Evolutionary conservation across 2,888 invertebrate genomes (phyloP), one percentile per base, ranked within the genome.

Genomic region (Platycheirus rosarum): DNA sequence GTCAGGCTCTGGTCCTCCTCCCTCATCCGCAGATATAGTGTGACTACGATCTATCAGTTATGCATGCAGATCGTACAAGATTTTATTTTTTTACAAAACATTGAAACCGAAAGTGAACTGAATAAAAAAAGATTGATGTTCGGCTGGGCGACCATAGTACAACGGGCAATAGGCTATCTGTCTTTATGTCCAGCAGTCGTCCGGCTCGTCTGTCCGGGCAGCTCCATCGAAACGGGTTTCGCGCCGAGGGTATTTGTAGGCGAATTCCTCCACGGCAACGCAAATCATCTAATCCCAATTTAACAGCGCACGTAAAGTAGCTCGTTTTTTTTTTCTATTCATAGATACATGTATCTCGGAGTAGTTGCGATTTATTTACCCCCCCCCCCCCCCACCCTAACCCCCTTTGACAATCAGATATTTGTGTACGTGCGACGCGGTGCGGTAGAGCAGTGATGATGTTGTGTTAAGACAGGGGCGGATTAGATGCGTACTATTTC

Each of bases 291-390:
- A 82, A 77, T 82, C 77, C 77, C 71, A 77, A 82, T 82, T 82
- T 82, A 82, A 82, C 82, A 77, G 82, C 82, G 77, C 77, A 82
- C 82, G 82, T 82, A 82, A 77, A 82, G 82, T 82, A 82, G 82
- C 80, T 82, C 82, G 66, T 70, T 66, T 73, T 79, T 74, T 26
- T 26, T 51, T 74, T 75, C 69, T 79, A 75, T 79, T 75, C 75
- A 79, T 74, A 79, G 79, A 69, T 68, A 69, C 55, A 71, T 48
- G 62, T 69, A 74, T 44, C 68, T 63, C 62, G 26, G 63, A 77
- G 77, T 46, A 55, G 77, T 71, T 77, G 80, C 77, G 82, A 82
- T 77, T 77, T 71, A 77, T 77, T 68, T 68, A 46, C 57, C 71
- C n/a, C n/a, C n/a, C n/a, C n/a, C n/a, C n/a, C n/a, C n/a, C n/a